These are phyloP conservation scores for Trichogramma dendrolimi DNA, from an alignment of 2,888 invertebrate species.

Conservation along the genomic window DNA sequence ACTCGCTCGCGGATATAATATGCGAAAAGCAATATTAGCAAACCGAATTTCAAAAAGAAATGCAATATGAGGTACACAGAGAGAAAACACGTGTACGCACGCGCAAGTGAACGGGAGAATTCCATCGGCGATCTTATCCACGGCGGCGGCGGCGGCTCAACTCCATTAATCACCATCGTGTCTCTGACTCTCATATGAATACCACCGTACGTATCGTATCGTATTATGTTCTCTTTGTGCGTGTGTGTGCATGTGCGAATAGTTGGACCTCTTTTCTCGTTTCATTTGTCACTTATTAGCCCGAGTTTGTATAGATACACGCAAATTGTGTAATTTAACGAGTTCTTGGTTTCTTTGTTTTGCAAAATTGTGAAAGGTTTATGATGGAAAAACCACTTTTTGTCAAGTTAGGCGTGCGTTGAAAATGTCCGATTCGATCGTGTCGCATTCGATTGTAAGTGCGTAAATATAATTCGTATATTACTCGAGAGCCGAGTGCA, in stretches of 20 bases:
- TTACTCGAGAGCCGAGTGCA: too few relatives aligned
- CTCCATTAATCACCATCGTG: slow-evolving; percentile 30
- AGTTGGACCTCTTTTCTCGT: slow-evolving; percentile 2
- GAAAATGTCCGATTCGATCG: too few relatives aligned
- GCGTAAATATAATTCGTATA: too few relatives aligned
- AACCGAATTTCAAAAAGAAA: slow-evolving; percentile 27
- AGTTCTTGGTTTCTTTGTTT: too few relatives aligned
- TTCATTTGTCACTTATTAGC: slow-evolving; percentile 29
- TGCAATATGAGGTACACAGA: slow-evolving; percentile 18
- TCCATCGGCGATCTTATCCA: slow-evolving; percentile 52
- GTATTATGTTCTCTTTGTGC: slow-evolving; percentile 8
- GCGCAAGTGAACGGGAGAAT: slow-evolving; percentile 40
- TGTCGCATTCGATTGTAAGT: too few relatives aligned
- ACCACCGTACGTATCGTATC: not conserved
- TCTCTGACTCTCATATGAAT: slow-evolving; percentile 17
- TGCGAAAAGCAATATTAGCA: slow-evolving; percentile 5
- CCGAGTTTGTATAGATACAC: not conserved
- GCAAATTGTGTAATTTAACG: too few relatives aligned
- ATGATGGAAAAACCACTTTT: too few relatives aligned
- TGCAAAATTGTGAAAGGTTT: too few relatives aligned
- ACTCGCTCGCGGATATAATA: too few relatives aligned
- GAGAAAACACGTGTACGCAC: not conserved
- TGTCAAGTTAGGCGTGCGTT: too few relatives aligned
- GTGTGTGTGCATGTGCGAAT: not conserved
- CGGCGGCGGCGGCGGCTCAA: slow-evolving; percentile 22